Evolutionary conservation across 2,797 vertebrate species (phyloP).

Genomic region (Tauraco hartlaubi): DNA sequence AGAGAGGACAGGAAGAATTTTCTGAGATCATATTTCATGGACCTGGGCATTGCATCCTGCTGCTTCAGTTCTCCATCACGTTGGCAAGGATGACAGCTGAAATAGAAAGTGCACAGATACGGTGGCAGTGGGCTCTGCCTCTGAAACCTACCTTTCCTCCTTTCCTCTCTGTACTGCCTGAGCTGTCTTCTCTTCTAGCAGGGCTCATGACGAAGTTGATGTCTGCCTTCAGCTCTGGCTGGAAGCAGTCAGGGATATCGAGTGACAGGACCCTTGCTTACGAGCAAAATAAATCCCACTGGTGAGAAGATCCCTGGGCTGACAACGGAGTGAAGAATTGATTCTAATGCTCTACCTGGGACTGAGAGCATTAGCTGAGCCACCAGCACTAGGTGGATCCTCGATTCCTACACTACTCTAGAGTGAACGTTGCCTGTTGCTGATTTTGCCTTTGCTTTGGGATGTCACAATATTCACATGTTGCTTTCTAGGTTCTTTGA

Average conservation of each 20-base stretch:
- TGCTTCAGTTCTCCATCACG: not conserved
- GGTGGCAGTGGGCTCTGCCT: not conserved
- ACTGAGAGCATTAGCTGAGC: not conserved
- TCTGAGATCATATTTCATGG: not conserved
- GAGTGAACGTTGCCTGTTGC: conserved; percentile 61
- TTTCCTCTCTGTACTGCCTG: not conserved
- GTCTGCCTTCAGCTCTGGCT: not conserved
- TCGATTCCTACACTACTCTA: not conserved
- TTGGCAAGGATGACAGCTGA: not conserved
- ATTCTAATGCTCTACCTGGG: not conserved
- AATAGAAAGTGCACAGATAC: not conserved
- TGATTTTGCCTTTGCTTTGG: not conserved
- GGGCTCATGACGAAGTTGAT: not conserved
- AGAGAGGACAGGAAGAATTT: not conserved
- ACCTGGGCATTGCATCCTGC: not conserved
- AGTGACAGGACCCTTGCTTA: not conserved
- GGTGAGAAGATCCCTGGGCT: not conserved
- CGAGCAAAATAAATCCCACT: not conserved
- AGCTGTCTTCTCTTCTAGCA: not conserved
- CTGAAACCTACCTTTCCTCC: not conserved
- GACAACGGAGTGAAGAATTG: not conserved
- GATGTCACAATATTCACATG: not conserved
- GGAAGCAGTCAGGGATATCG: not conserved
- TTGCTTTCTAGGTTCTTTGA: conserved; percentile 40
- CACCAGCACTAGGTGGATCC: not conserved